Base-by-base conservation (phyloP, 2,888 invertebrate genomes). In the Dioctria rufipes region DNA sequence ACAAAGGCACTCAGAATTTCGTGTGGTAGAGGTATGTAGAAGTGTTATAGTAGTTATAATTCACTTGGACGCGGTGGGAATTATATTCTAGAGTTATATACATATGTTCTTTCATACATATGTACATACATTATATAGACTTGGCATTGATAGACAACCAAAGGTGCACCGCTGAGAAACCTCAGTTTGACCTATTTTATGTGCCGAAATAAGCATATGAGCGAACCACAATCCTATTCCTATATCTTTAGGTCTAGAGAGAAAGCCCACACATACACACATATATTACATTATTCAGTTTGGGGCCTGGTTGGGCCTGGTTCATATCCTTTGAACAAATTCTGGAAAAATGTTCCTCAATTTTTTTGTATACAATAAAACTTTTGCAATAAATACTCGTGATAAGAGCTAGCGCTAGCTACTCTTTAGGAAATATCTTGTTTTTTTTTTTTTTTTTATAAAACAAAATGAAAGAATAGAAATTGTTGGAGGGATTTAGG, bases 311-410 rank as follows among this genome's bases (percentile, higher is more conserved):
- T 54, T 54, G n/a, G 54, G 54, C 54, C 25, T 25, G 25, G 25
- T 25, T 25, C 25, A 1, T 54, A 54, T 54, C 54, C 6, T 54
- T 54, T 54, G 25, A 25, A 54, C 2, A 54, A 54, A 54, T 54
- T 8, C n/a, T 54, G 3, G 54, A 11, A 54, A 6, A 11, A 11
- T 54, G 54, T 4, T 54, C 54, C 54, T 46, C 25, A 25, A 46
- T 9, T 46, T 54, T 54, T 54, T n/a, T n/a, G 54, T 4, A 11
- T 54, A 54, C 11, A 11, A 54, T 54, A 54, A 54, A 54, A 54
- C 54, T 54, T 54, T 54, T 54, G 54, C 11, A 54, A 54, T 54
- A 54, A 11, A 54, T 54, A 54, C 54, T n/a, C 54, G 54, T 54
- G 11, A 54, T 54, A n/a, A 54, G 54, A n/a, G 6, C 25, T 25